phyloP scores from a whole-genome alignment of 1,140 invertebrate genomes.

The Aphidius gifuensis region DNA sequence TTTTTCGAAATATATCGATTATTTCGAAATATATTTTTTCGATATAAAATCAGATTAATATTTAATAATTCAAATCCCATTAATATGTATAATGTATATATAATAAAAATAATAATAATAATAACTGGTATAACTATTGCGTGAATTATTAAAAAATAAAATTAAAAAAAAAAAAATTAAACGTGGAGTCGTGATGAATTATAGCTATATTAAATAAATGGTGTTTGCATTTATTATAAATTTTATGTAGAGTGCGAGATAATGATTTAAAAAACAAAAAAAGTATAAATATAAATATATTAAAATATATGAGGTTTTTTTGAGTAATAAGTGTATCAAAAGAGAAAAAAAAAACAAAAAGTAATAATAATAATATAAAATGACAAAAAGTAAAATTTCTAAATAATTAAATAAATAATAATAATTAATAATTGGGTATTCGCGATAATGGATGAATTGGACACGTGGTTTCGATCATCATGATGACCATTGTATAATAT shows the following conservation, averaged over 20 bases:
- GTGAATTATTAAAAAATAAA: conserved; percentile 9
- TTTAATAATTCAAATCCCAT: no score
- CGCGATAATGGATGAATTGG: conserved; percentile 24
- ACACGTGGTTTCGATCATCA: conserved; percentile 24
- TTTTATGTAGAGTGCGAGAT: conserved; percentile 36
- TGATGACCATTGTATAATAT: background rate
- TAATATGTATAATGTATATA: background rate
- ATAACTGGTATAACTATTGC: conserved; percentile 6
- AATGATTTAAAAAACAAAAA: background rate
- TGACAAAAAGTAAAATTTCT: background rate
- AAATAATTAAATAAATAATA: background rate
- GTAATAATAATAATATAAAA: conserved; percentile 13
- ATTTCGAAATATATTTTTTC: conserved; percentile 27
- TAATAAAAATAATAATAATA: conserved; percentile 2
- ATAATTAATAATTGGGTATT: conserved; percentile 18
- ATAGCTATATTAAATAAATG: conserved; percentile 37
- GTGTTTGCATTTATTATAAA: conserved; percentile 45
- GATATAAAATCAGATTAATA: conserved; percentile 11
- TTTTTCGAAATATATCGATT: conserved; percentile 28
- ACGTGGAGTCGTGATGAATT: conserved; percentile 20
- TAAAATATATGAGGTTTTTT: conserved; percentile 10
- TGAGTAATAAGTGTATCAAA: conserved; percentile 5
- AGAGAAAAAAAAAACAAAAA: conserved; percentile 8
- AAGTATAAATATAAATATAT: conserved; percentile 12
- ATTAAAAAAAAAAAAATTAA: conserved; percentile 14